These are phyloP conservation scores for Macroteleia sp. DNA, from an alignment of 2,888 invertebrate genomes.

Conservation along the genomic window DNA sequence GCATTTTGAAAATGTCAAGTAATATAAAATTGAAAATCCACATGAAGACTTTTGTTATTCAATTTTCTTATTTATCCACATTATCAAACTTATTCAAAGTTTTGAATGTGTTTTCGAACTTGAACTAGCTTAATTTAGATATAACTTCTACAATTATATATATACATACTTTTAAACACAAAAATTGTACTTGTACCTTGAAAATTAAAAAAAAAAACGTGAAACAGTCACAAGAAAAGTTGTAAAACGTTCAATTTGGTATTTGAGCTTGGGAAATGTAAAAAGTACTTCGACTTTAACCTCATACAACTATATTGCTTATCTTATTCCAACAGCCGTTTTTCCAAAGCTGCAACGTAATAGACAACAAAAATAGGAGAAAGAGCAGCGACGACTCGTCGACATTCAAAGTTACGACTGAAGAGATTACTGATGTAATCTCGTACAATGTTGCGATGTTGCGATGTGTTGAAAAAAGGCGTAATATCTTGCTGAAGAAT, in stretches of 20 bases:
- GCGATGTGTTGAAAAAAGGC: conserved; percentile 53
- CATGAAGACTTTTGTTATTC: too few species aligned
- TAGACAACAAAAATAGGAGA: conserved; percentile 58
- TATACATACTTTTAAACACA: too few species aligned
- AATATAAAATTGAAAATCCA: too few species aligned
- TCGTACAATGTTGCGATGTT: conserved; percentile 51
- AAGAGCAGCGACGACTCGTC: conserved; percentile 51
- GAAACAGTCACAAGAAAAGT: too few species aligned
- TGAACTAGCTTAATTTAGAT: too few species aligned
- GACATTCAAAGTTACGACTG: conserved; percentile 65
- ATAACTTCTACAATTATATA: too few species aligned
- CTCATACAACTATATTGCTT: conserved; percentile 54
- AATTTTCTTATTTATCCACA: too few species aligned
- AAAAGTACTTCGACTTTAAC: conserved; percentile 56
- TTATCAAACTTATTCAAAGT: too few species aligned
- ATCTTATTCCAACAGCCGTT: conserved; percentile 58
- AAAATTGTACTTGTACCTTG: too few species aligned
- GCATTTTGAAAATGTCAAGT: too few species aligned
- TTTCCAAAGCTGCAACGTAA: conserved; percentile 56
- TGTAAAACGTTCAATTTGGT: conserved; percentile 40
- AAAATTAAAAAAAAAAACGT: too few species aligned
- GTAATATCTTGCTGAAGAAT: conserved; percentile 53
- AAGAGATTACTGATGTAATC: conserved; percentile 70
- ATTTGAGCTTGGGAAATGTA: conserved; percentile 43
- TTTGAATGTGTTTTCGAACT: too few species aligned